These are phyloP conservation scores for Adelognathus sp. DNA, from an alignment of 2,888 invertebrate species.

Conservation along the genomic window DNA sequence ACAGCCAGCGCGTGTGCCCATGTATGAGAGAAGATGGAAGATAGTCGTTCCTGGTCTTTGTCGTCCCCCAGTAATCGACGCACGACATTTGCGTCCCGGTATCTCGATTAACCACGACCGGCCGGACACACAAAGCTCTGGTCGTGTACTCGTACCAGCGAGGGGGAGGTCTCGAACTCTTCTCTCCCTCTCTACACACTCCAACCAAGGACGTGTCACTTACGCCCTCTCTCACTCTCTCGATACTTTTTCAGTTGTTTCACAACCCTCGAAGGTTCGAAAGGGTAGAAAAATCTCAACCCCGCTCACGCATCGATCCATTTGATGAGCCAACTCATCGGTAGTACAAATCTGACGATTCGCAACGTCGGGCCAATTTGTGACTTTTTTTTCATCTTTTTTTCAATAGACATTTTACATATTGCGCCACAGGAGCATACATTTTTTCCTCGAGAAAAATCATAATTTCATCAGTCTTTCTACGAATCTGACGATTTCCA, in stretches of 20 bases:
- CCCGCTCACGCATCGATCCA: background rate
- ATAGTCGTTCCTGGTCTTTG: conserved; percentile 4
- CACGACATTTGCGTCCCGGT: conserved; percentile 42
- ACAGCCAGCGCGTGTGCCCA: background rate
- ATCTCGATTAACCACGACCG: conserved; percentile 19
- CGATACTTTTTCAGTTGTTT: too few species aligned
- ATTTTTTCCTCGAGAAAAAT: background rate
- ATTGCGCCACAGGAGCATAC: background rate
- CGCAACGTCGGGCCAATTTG: too few species aligned
- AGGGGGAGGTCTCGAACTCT: conserved; percentile 45
- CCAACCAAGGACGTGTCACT: background rate
- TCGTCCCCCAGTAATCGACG: conserved; percentile 22
- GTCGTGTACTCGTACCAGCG: background rate
- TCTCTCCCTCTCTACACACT: too few species aligned
- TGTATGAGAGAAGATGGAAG: background rate
- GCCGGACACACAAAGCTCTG: conserved; percentile 26
- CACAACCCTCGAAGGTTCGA: background rate
- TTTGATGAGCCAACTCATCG: conserved; percentile 19
- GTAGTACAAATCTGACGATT: background rate
- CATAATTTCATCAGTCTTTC: background rate
- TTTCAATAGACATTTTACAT: background rate
- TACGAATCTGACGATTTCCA: too few species aligned
- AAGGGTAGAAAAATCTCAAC: background rate
- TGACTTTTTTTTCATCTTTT: background rate
- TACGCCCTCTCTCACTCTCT: background rate